A percentile compares a stretch with the other conserved stretches of the same genome.
Conservation (phyloP, 2,113 vertebrate species). For the Cebidichthys violaceus region DNA sequence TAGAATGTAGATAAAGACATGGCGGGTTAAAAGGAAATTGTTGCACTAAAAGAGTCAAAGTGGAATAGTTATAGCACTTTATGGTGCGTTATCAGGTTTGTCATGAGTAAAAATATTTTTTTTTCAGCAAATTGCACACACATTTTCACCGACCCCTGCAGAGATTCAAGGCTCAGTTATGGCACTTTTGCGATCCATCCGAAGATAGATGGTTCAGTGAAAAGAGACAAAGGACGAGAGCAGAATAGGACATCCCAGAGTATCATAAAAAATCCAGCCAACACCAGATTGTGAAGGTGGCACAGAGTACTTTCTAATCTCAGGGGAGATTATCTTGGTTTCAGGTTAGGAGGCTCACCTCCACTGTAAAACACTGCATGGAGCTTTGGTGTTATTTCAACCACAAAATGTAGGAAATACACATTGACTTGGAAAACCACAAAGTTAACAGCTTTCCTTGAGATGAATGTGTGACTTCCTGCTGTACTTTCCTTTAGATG, state of each 20-base stretch:
- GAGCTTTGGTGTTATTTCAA: neutral
- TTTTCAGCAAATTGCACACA: neutral
- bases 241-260: neutral
- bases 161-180: neutral
- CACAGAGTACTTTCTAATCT: neutral
- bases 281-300: neutral
- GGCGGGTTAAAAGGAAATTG: neutral
- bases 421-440: neutral
- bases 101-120: neutral
- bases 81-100: neutral
- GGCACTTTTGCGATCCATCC: neutral
- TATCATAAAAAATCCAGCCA: neutral
- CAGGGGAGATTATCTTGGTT: neutral
- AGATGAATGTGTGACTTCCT: constrained; percentile 21
- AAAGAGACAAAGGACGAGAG: neutral
- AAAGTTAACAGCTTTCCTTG: neutral
- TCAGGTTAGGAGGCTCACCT: neutral
- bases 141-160: neutral
- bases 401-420: neutral
- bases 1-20: neutral
- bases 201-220: neutral
- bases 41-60: neutral
- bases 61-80: neutral
- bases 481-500: neutral
- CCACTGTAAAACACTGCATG: neutral